Conservation (phyloP, 2,888 invertebrate species). For the Odontocolon sp. region DNA sequence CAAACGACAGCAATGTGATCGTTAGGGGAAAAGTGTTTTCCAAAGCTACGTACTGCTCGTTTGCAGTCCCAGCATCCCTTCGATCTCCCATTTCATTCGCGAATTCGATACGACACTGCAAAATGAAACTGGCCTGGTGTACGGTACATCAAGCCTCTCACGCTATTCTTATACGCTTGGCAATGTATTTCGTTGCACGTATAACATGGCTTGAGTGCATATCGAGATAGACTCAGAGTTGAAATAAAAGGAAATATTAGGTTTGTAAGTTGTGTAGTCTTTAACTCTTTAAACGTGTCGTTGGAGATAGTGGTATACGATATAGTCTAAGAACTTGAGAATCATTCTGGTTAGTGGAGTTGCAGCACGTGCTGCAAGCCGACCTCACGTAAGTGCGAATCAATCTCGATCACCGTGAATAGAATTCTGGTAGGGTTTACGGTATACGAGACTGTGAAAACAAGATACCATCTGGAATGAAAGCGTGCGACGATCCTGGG, state of each 20-base stretch:
- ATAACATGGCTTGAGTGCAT: conserved; percentile 31
- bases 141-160: conserved; percentile 39
- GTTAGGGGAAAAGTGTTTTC: conserved; percentile 10
- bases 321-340: neutral
- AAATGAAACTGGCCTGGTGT: conserved; percentile 48
- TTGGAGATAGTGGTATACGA: neutral
- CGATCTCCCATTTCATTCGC: conserved; percentile 49
- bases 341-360: neutral
- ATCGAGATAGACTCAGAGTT: conserved; percentile 34
- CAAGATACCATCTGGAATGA: no score
- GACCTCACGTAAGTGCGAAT: conserved; percentile 31
- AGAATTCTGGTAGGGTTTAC: conserved; percentile 4
- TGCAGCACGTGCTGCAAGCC: neutral
- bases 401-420: conserved; percentile 34
- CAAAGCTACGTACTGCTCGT: conserved; percentile 18
- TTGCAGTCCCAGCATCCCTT: neutral
- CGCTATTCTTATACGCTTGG: conserved; percentile 30
- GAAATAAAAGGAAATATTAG: conserved; percentile 25
- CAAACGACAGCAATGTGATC: neutral
- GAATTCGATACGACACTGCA: conserved; percentile 55
- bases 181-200: neutral
- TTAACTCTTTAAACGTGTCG: neutral
- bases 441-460: neutral
- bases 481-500: neutral
- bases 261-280: neutral